Evolutionary conservation across 2,888 invertebrate species (phyloP), one percentile per base, ranked within the genome.

Genomic region (Microchrysa polita): DNA sequence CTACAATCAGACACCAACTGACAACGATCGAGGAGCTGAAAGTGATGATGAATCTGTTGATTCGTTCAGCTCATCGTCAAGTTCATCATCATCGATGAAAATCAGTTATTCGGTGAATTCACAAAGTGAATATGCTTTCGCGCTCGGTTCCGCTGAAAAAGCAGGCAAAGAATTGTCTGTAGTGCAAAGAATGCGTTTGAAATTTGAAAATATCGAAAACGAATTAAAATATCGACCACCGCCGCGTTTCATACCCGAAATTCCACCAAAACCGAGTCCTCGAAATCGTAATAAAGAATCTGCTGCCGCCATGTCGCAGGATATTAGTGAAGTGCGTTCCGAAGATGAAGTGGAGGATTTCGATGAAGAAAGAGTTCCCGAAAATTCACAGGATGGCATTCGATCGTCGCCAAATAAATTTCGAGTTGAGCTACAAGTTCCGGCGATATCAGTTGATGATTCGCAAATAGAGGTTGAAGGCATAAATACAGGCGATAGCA

Each of bases 341-440:
- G 83, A 83, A 73, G 84, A 83, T 77, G 84, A 84, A 65, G 81
- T 83, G 9, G 84, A 84, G 48, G 80, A 80, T 71, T 79, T 81
- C 48, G 75, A 69, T 69, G 78, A 78, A 42, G 42, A 67, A 20
- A n/a, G 55, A 7, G 34, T 14, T 12, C 5, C 5, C 1, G n/a
- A 23, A 2, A 18, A 27, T 16, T 16, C n/a, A 27, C 48, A 10
- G 12, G 53, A 53, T 23, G 7, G 10, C 9, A 12, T n/a, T 2
- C 48, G 4, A 48, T 12, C 7, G 12, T 48, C 48, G 16, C 10
- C 27, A 7, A 53, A 23, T 9, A 60, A 72, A 18, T 60, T 48
- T 44, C 16, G 44, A 16, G 60, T 60, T 20, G 72, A 60, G 48
- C 42, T 72, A 14, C 48, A 60, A 48, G 52, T 73, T 20, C 73